Evolutionary conservation across 2,888 invertebrate genomes (phyloP), one percentile per base, ranked within the genome.

Genomic region (Acanthopleura granulata): DNA sequence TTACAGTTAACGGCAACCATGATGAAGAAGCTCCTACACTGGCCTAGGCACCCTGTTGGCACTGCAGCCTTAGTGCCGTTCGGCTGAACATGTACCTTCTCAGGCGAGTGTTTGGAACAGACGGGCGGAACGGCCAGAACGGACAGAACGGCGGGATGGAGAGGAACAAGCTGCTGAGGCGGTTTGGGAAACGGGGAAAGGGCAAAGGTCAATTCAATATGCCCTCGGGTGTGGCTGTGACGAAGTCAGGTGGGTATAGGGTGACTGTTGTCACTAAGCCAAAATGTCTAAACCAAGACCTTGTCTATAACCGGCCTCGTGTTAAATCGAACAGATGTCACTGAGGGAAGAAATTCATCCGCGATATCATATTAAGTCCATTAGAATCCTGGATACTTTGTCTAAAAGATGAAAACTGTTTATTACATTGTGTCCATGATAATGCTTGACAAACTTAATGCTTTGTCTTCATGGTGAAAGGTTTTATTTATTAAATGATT

Each of bases 151-250:
- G 3, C 3, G 66, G 66, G 6, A 74, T 77, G 49, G 82, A 81
- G 18, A 78, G 77, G 72, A 78, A 77, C 51, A 87, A 87, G 75
- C 83, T 88, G n/a, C 79, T 86, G 72, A 76, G 83, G 30, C 81
- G 78, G 75, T 77, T 88, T 30, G 89, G 89, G 27, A 82, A 80
- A 66, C 79, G 83, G 50, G 87, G 89, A 14, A 81, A 78, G 40
- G 82, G 82, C 25, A 83, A 85, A 72, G 85, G 87, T 0, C 83
- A 86, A 73, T 88, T 89, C 74, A 83, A 88, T 61, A 85, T 83
- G 81, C 89, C 89, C 0, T 84, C 84, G 62, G 88, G 87, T 4
- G 83, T 89, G 22, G 84, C 87, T 6, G 81, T 86, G 3, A 84
- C 87, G 0, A 84, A 83, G 77, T 75, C 85, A 80, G 87, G 87